These are phyloP conservation scores for Microtus montanus DNA, from an alignment of 2,113 vertebrate species.

Conservation along the genomic window DNA sequence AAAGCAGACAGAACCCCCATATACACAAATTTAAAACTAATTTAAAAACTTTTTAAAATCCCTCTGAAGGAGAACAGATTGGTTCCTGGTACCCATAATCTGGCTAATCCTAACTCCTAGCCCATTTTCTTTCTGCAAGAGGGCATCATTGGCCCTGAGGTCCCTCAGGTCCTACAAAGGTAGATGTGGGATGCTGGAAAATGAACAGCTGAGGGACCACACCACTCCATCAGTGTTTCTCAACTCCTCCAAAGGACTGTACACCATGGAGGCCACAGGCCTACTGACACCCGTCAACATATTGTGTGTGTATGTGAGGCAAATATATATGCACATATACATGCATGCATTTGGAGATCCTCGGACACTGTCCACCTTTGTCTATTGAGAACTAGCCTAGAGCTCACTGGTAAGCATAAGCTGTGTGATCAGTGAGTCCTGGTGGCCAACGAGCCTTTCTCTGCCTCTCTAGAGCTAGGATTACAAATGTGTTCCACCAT, in stretches of 20 bases:
- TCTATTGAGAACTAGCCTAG: not conserved
- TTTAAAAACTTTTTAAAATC: not conserved
- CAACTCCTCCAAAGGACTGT: not conserved
- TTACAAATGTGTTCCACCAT: not conserved
- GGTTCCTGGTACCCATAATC: too few species aligned
- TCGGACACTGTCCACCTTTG: not conserved
- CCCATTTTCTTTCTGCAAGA: not conserved
- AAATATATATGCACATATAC: not conserved
- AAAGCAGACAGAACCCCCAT: not conserved
- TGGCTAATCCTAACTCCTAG: not conserved
- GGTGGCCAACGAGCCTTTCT: not conserved
- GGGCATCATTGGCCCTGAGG: not conserved
- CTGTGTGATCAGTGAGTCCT: not conserved
- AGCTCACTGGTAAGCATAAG: not conserved
- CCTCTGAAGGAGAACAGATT: not conserved
- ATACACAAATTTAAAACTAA: not conserved
- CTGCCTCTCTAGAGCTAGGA: not conserved
- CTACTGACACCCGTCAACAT: not conserved
- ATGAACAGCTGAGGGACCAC: not conserved
- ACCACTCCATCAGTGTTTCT: not conserved
- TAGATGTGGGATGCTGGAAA: not conserved
- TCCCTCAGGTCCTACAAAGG: not conserved
- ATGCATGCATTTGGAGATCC: not conserved
- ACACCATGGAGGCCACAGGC: not conserved
- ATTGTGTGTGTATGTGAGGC: not conserved